Base-by-base conservation (phyloP, 2,888 invertebrate genomes). In the Polyommatus icarus region DNA sequence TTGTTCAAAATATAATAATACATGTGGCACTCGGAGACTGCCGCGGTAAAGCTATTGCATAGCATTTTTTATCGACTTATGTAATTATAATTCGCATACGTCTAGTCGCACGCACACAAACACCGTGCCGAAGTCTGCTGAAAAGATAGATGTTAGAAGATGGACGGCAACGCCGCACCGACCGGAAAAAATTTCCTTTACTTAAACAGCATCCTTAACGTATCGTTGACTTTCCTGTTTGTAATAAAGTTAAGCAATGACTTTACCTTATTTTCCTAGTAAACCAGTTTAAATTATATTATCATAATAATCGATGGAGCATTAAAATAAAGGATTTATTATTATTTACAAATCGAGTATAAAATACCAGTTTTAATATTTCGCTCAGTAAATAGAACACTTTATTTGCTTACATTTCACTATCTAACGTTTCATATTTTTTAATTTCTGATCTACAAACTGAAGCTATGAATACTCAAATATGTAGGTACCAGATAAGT, bases 351-450 rank as follows among this genome's bases (percentile, higher is more conserved):
- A 75, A 75, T 54, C 75, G 10, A 54, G 75, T 75, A 75, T 75
- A 54, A 75, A 75, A 75, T 75, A 54, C 50, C 75, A 75, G 75
- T 75, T 75, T 50, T 72, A 72, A 72, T 75, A 75, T 75, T 54
- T 75, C 50, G 29, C 75, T 50, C 75, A 54, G 50, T 75, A 75
- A 75, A 75, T 54, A 75, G 50, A 54, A 75, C 54, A 75, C 46
- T 75, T 75, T 50, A 75, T 75, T 50, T 50, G 75, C 50, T 50
- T 50, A 50, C 29, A 75, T 75, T 72, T 40, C 40, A 72, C 15
- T 24, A 40, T 72, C 72, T 72, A 40, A 72, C 1, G 8, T 67
- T 67, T 61, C 8, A 24, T 29, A 67, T 12, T 67, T 67, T 67
- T 29, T 67, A 67, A 67, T 67, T 29, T 15, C 67, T 67, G 29